These are phyloP conservation scores for Drosophila eohydei DNA, from an alignment of 2,888 invertebrate species.

Conservation along the genomic window DNA sequence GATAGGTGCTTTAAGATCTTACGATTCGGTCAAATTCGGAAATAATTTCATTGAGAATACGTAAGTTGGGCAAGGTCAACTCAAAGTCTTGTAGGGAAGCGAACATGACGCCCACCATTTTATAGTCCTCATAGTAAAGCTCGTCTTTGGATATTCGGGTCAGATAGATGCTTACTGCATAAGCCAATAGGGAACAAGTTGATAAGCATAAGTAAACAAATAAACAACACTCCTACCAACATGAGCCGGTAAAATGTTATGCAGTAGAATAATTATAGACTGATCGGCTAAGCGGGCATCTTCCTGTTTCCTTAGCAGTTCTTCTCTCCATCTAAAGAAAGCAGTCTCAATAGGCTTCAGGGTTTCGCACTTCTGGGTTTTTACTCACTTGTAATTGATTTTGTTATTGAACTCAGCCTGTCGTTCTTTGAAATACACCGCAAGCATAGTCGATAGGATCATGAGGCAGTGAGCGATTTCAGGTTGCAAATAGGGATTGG, in stretches of 20 bases:
- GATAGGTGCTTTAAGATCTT: conserved; percentile 80
- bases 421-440: conserved; percentile 93
- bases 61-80: conserved; percentile 87
- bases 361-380: neutral
- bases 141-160: conserved; percentile 88
- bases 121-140: conserved; percentile 94
- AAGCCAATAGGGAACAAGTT: neutral
- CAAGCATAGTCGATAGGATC: conserved; percentile 89
- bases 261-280: conserved; percentile 94
- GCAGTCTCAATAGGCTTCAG: neutral
- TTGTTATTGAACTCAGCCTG: conserved; percentile 96
- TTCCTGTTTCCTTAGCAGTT: conserved; percentile 92
- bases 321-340: conserved; percentile 86
- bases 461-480: conserved; percentile 90
- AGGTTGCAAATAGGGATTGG: conserved; percentile 89
- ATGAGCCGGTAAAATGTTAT: conserved; percentile 96
- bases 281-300: conserved; percentile 93
- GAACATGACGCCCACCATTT: conserved; percentile 97
- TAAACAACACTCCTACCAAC: conserved; percentile 89
- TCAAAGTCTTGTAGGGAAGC: conserved; percentile 94
- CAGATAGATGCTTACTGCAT: conserved; percentile 86
- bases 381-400: conserved; percentile 90
- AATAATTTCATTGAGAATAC: conserved; percentile 94
- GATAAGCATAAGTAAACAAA: neutral
- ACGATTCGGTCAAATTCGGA: conserved; percentile 93